A percentile compares a stretch with the other conserved stretches of the same genome.
Conservation (phyloP, 1,140 invertebrate species). For the Acyrthosiphon pisum region DNA sequence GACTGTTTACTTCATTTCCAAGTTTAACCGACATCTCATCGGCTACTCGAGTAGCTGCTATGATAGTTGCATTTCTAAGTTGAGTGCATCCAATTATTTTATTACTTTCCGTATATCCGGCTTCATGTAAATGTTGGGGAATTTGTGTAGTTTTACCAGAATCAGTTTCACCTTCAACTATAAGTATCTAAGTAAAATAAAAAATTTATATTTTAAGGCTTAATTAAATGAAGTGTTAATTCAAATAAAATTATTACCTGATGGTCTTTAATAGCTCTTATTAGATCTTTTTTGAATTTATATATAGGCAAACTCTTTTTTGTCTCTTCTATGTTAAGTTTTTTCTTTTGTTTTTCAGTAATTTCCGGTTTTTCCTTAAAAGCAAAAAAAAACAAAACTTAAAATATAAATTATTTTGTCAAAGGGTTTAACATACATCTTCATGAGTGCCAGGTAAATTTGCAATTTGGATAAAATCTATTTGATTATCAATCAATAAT, state of each 20-base stretch:
- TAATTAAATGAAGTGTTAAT: neutral
- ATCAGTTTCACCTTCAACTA: slow-evolving; percentile 98
- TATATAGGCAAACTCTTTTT: slow-evolving; percentile 93
- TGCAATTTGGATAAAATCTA: slow-evolving; percentile 95
- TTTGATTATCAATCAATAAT: slow-evolving; percentile 91
- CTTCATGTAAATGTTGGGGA: slow-evolving; percentile 94
- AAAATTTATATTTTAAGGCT: neutral
- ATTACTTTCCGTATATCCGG: slow-evolving; percentile 82
- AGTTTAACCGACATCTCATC: slow-evolving; percentile 77
- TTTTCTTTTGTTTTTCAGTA: slow-evolving; percentile 76
- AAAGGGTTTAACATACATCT: slow-evolving; percentile 61
- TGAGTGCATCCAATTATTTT: slow-evolving; percentile 77
- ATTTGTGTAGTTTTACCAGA: slow-evolving; percentile 99
- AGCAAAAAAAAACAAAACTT: slow-evolving; percentile 37
- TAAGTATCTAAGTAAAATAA: slow-evolving; percentile 71
- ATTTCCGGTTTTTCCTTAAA: slow-evolving; percentile 67
- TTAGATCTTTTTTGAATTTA: slow-evolving; percentile 88
- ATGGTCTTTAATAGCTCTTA: slow-evolving; percentile 86
- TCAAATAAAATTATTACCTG: slow-evolving; percentile 69
- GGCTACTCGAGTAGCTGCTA: slow-evolving; percentile 75
- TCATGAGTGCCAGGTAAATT: slow-evolving; percentile 83
- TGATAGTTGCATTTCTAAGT: too few relatives aligned
- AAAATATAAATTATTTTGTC: slow-evolving; percentile 31
- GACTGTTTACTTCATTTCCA: slow-evolving; percentile 69
- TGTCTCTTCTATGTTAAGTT: slow-evolving; percentile 89